Percentiles rank a stretch among this genome's conserved stretches.
Conservation (phyloP, 2,888 invertebrate species). For the Hecatera dysodea region DNA sequence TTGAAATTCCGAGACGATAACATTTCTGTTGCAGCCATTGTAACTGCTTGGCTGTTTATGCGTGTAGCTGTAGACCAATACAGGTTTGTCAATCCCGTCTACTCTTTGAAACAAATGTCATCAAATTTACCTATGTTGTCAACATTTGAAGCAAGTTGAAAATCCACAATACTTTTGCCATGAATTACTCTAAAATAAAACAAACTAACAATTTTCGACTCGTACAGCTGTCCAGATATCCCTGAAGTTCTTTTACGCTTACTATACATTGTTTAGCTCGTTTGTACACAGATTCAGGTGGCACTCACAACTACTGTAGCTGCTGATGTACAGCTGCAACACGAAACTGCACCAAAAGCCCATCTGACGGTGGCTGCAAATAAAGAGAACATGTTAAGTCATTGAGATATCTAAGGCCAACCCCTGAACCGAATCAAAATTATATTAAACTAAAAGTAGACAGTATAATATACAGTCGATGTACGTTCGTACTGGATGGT, state of each 20-base stretch:
- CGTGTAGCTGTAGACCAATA: neutral
- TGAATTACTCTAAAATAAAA: conserved; percentile 43
- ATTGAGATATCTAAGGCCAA: neutral
- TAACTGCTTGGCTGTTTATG: conserved; percentile 20
- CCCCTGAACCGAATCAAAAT: neutral
- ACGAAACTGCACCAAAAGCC: neutral
- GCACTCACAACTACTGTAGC: no score
- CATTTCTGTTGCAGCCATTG: conserved; percentile 24
- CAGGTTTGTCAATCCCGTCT: conserved; percentile 15
- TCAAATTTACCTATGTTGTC: conserved; percentile 54
- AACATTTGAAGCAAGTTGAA: conserved; percentile 58
- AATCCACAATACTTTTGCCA: conserved; percentile 44
- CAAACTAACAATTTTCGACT: conserved; percentile 56
- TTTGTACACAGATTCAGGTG: neutral
- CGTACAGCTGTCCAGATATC: conserved; percentile 56
- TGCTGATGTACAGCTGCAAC: neutral
- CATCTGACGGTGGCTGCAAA: conserved; percentile 2
- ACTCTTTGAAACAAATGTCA: conserved; percentile 53
- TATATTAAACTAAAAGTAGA: no score
- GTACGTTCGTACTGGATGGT: no score
- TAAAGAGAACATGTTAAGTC: neutral
- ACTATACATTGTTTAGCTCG: conserved; percentile 1
- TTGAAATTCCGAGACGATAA: conserved; percentile 26
- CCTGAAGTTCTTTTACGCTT: conserved; percentile 57
- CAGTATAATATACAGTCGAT: neutral